phyloP scores from a whole-genome alignment of 2,113 vertebrate species.

The Donacobius atricapilla region DNA sequence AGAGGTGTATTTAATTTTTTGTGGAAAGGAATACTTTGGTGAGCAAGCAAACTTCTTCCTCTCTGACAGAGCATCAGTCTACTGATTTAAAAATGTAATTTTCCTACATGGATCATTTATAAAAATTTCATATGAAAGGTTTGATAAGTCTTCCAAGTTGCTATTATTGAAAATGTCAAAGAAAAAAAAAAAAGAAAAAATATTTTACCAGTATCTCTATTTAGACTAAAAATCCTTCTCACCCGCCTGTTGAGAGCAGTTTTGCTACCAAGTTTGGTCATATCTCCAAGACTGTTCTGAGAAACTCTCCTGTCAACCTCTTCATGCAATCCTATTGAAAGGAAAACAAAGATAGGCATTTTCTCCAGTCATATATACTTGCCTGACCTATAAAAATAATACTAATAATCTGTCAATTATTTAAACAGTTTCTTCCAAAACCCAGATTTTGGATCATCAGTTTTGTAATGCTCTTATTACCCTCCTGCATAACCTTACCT shows the following conservation, averaged over 20 bases:
- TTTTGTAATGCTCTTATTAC: neutral
- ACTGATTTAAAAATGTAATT: neutral
- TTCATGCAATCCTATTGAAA: constrained; percentile 81
- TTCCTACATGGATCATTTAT: neutral
- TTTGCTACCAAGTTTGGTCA: constrained; percentile 89
- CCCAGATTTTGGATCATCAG: neutral
- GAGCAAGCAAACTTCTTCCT: neutral
- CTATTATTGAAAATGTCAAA: neutral
- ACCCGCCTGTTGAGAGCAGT: constrained; percentile 91
- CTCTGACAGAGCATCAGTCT: neutral
- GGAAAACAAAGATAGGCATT: neutral
- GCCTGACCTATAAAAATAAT: neutral
- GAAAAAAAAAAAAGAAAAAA: neutral
- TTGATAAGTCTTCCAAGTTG: neutral
- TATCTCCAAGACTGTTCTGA: constrained; percentile 87
- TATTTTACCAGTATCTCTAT: neutral
- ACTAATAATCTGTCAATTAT: neutral
- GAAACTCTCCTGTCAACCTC: constrained; percentile 88
- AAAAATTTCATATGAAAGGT: neutral
- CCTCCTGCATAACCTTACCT: constrained; percentile 42
- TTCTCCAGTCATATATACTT: neutral
- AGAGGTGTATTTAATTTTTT: neutral
- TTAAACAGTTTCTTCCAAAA: neutral
- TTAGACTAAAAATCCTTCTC: constrained; percentile 46
- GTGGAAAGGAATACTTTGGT: neutral